phyloP scores from a whole-genome alignment of 2,888 invertebrate species.

The Conchocele bisecta region DNA sequence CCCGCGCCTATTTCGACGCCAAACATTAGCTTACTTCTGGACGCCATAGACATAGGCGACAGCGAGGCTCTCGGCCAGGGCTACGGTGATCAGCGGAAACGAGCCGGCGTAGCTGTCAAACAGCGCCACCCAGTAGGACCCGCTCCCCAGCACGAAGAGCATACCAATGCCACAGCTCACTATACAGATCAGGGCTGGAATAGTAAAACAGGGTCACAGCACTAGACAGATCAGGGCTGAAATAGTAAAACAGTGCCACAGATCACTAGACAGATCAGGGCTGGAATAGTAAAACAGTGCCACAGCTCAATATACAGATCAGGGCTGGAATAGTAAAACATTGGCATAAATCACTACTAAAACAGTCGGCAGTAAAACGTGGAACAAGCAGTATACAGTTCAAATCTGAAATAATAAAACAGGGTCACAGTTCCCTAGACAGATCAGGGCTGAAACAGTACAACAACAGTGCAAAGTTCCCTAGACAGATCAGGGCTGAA shows the following conservation, averaged over 20 bases:
- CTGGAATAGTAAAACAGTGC: slow-evolving; percentile 72
- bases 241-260: slow-evolving; percentile 76
- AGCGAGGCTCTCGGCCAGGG: slow-evolving; percentile 68
- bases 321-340: slow-evolving; percentile 58
- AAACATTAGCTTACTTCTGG: slow-evolving; percentile 67
- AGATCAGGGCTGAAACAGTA: too few relatives aligned
- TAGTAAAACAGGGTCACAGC: background rate
- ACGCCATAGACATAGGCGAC: slow-evolving; percentile 74
- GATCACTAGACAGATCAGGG: slow-evolving; percentile 74
- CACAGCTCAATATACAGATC: slow-evolving; percentile 65
- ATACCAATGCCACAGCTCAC: slow-evolving; percentile 69
- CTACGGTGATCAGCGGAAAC: slow-evolving; percentile 73
- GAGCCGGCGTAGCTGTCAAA: slow-evolving; percentile 75
- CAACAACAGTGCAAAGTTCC: too few relatives aligned
- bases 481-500: too few relatives aligned
- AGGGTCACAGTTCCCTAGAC: too few relatives aligned
- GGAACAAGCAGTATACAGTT: too few relatives aligned
- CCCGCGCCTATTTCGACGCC: too few relatives aligned
- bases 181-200: slow-evolving; percentile 67
- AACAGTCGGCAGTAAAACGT: too few relatives aligned
- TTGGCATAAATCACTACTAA: too few relatives aligned
- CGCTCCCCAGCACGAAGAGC: slow-evolving; percentile 73
- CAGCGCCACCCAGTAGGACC: slow-evolving; percentile 75
- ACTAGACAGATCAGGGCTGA: too few relatives aligned
- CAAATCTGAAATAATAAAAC: too few relatives aligned